Base-by-base conservation (phyloP, 2,113 vertebrate genomes). In the Strix uralensis region DNA sequence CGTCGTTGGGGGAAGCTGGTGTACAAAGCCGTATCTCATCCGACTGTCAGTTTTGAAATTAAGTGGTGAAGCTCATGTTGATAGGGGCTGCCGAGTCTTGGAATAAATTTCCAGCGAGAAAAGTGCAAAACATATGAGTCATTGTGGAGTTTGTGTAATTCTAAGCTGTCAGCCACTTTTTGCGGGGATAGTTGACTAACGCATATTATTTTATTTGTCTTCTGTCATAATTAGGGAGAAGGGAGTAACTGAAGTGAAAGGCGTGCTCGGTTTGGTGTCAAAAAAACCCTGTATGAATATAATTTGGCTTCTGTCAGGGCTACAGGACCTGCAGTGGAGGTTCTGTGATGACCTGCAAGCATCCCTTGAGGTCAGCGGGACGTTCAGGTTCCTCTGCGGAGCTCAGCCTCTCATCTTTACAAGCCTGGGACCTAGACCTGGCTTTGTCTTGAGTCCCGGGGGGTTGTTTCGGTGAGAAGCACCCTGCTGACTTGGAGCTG, bases 1-100 rank as follows among this genome's bases (percentile, higher is more conserved):
- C 1, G 1, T 12, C 10, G 12, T 1, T 14, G 9, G 23, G 47
- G 58, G 34, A 51, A 52, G 18, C 27, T 0, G 3, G 7, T 18
- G 72, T 54, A 40, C 42, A 26, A 40, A 95, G 34, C 46, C 17
- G 0, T 66, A 65, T 40, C 52, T 86, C 59, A 75, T 90, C n/a
- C 5, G 3, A 2, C 21, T 22, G 20, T 19, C 30, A 18, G 62
- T 44, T 94, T 62, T 62, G 32, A 79, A 62, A 58, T 80, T 36
- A 70, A 17, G 2, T 47, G 15, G 23, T 73, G 61, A 46, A 59
- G 25, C 46, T 52, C 1, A 13, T 55, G 16, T 42, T 78, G 30
- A 12, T 55, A 32, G 42, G 49, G n/a, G 26, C 59, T 85, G 61
- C n/a, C 3, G 36, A 59, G 10, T 22, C 32, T 29, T n/a, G 51